Evolutionary conservation across 2,113 vertebrate genomes (phyloP), one percentile per base, ranked within the genome.

Genomic region (Phasianus colchicus): DNA sequence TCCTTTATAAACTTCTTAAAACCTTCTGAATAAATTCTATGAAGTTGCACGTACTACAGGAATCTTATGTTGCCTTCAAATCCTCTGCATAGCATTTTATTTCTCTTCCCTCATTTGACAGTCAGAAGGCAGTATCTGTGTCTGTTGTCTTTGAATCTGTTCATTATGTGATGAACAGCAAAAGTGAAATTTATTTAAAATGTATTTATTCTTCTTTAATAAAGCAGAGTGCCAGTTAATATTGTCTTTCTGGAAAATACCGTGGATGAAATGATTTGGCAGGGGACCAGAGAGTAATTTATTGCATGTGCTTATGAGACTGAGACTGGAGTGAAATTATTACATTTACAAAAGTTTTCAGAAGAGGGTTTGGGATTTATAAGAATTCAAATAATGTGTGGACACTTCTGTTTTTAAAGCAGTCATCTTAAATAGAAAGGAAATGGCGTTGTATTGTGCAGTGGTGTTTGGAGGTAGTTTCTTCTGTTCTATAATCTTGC

Each of bases 101-200:
- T 89, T 54, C 77, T 13, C 38, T 79, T 67, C 82, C 25, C 27
- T 73, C 25, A 7, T 79, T 50, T 70, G 66, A n/a, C 4, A 10
- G 55, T 81, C 54, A 79, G 63, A 85, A 82, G 63, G 48, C 2
- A 4, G 1, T 80, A 45, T 17, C 13, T 76, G 7, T 77, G 70
- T 83, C 47, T 85, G 34, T 78, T 92, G 80, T 79, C 78, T 83
- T 84, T 87, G 67, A 54, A 47, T 83, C 74, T 58, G 20, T 70
- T 87, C 38, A 11, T 69, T 87, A 36, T 69, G 54, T 63, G 80
- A 34, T 2, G 32, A 50, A 47, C 72, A 91, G 54, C 60, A 91
- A 80, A 77, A 80, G 20, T 24, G 43, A 92, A 60, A 66, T 89
- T 81, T 90, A 32, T 69, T 75, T 81, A 77, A 89, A 91, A 92